These are phyloP conservation scores for Melipona quadrifasciata DNA, from an alignment of 1,140 invertebrate genomes.

Conservation along the genomic window DNA sequence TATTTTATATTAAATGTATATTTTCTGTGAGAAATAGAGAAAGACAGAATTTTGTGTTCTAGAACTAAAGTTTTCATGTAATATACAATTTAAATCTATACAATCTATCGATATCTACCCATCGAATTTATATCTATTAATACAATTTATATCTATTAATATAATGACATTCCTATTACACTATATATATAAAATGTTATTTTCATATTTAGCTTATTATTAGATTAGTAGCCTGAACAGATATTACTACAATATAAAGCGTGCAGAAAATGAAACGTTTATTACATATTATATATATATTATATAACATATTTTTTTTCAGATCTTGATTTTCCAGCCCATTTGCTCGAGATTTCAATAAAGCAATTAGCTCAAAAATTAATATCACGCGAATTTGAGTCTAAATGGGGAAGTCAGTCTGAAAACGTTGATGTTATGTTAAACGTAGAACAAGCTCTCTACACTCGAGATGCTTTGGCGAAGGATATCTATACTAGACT, in stretches of 20 bases:
- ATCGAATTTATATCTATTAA: no score
- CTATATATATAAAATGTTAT: no score
- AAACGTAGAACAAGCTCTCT: conserved; percentile 86
- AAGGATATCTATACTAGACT: conserved; percentile 87
- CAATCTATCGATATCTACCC: no score
- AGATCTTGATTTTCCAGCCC: conserved; percentile 87
- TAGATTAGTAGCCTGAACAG: no score
- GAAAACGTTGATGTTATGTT: conserved; percentile 87
- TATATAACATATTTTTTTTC: conserved; percentile 58
- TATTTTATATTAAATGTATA: no score
- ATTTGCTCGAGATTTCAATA: conserved; percentile 85
- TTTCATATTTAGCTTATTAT: no score
- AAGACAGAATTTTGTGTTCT: no score
- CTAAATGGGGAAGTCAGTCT: conserved; percentile 88
- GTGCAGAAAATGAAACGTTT: not conserved
- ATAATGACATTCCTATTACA: no score
- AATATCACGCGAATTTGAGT: conserved; percentile 86
- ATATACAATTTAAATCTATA: no score
- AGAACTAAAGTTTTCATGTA: no score
- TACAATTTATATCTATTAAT: no score
- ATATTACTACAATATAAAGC: not conserved
- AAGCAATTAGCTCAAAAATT: conserved; percentile 85
- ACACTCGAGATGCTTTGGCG: conserved; percentile 86
- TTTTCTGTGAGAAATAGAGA: no score
- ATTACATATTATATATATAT: conserved; percentile 24